phyloP scores from a whole-genome alignment of 1,140 invertebrate genomes.

The Papilio polytes region DNA sequence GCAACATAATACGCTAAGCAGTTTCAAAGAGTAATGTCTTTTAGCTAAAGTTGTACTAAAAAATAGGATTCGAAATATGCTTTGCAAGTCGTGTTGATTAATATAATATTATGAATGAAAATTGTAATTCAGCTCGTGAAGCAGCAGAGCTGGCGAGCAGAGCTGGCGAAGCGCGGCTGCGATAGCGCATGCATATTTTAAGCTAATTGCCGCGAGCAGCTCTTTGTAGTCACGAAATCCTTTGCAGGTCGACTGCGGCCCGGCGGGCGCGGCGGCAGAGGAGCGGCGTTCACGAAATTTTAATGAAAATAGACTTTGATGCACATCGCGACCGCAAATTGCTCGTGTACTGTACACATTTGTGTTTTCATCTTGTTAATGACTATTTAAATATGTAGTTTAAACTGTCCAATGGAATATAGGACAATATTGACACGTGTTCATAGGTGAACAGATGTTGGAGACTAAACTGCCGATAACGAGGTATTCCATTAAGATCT shows the following conservation, averaged over 20 bases:
- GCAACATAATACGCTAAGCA: no score
- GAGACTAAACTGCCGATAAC: no score
- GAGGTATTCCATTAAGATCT: no score
- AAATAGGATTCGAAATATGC: not conserved
- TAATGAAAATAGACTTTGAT: conserved; percentile 19
- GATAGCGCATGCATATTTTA: conserved; percentile 7
- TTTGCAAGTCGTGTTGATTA: not conserved
- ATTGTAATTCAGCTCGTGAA: not conserved
- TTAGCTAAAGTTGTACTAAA: not conserved
- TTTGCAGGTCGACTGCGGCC: not conserved
- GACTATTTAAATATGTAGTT: no score
- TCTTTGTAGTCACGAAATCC: not conserved
- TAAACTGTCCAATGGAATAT: no score
- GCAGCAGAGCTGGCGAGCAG: no score
- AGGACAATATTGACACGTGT: no score
- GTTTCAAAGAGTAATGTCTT: not conserved
- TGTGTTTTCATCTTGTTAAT: not conserved
- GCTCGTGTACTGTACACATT: not conserved
- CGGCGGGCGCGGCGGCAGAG: not conserved
- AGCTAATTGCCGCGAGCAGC: conserved; percentile 9
- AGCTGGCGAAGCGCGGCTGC: not conserved
- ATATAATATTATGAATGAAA: not conserved
- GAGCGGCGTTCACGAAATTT: not conserved
- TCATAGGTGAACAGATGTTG: no score
- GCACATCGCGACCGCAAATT: not conserved